phyloP scores from a whole-genome alignment of 2,797 vertebrate genomes.

The Sebastes nivosus region DNA sequence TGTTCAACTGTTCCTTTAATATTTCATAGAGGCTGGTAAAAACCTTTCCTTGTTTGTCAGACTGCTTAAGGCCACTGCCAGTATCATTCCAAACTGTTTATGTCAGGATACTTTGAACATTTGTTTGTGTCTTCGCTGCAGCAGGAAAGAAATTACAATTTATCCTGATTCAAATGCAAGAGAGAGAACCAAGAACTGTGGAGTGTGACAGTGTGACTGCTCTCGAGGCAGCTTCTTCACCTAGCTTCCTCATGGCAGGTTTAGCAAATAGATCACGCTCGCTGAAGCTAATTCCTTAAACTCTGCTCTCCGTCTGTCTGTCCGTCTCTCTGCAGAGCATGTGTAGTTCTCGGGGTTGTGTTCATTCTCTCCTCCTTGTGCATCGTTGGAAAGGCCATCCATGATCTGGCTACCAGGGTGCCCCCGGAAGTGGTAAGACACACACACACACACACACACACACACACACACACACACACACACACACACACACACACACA shows the following conservation, averaged over 20 bases:
- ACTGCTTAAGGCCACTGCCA: not conserved
- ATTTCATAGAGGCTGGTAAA: not conserved
- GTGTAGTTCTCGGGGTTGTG: slow-evolving; percentile 92
- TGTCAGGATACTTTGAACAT: not conserved
- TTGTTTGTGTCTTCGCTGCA: not conserved
- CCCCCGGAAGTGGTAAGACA: slow-evolving; percentile 96
- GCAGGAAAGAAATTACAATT: not conserved
- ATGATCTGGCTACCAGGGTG: slow-evolving; percentile 90
- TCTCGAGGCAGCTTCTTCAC: not conserved
- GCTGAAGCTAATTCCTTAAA: not conserved
- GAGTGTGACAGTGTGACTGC: not conserved
- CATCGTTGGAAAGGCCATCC: slow-evolving; percentile 96
- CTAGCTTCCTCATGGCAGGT: not conserved
- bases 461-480: not conserved
- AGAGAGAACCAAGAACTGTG: not conserved
- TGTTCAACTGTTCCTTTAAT: not conserved
- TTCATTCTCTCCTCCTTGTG: slow-evolving; percentile 95
- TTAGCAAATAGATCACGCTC: not conserved
- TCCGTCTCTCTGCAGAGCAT: slow-evolving; percentile 85
- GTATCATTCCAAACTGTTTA: not conserved
- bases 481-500: not conserved
- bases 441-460: not conserved
- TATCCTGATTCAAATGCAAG: not conserved
- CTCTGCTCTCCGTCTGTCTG: not conserved
- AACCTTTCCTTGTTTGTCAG: not conserved